Percentiles rank a stretch among this genome's conserved stretches.
These are phyloP conservation scores for Gymnoscopelus microlampas DNA, from an alignment of 2,797 vertebrate genomes.

Conservation along the genomic window DNA sequence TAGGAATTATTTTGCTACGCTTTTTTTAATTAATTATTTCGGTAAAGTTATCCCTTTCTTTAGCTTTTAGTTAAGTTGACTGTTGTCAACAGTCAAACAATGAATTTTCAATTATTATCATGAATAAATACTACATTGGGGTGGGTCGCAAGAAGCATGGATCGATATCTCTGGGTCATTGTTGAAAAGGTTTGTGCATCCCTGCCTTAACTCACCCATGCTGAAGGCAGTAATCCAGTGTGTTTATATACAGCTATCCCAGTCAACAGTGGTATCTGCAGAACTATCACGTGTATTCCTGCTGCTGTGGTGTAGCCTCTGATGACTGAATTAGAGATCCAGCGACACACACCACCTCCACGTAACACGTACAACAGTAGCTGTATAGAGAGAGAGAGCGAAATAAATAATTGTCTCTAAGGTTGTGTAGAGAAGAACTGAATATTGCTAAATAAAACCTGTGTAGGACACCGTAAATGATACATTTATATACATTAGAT, in stretches of 20 bases:
- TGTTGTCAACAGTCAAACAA: no score
- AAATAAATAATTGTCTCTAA: neutral
- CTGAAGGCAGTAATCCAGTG: slow-evolving; percentile 82
- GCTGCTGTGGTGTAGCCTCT: slow-evolving; percentile 88
- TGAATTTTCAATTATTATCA: no score
- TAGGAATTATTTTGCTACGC: no score
- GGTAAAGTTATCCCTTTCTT: no score
- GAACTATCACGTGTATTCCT: slow-evolving; percentile 83
- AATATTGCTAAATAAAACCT: no score
- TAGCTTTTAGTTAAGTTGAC: no score
- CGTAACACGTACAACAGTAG: slow-evolving; percentile 85
- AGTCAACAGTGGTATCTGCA: slow-evolving; percentile 87
- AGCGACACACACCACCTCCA: slow-evolving; percentile 88
- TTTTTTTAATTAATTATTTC: no score
- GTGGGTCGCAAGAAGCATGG: no score
- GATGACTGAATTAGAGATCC: slow-evolving; percentile 86
- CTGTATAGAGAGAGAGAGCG: slow-evolving; percentile 60
- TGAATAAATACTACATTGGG: no score
- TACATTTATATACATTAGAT: no score
- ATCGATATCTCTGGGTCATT: neutral
- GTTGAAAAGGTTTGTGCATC: neutral
- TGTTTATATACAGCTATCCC: slow-evolving; percentile 82
- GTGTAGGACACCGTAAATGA: no score
- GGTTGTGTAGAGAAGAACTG: no score
- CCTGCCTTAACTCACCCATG: slow-evolving; percentile 80